phyloP scores from a whole-genome alignment of 2,888 invertebrate genomes.

The Creontiades dilutus region DNA sequence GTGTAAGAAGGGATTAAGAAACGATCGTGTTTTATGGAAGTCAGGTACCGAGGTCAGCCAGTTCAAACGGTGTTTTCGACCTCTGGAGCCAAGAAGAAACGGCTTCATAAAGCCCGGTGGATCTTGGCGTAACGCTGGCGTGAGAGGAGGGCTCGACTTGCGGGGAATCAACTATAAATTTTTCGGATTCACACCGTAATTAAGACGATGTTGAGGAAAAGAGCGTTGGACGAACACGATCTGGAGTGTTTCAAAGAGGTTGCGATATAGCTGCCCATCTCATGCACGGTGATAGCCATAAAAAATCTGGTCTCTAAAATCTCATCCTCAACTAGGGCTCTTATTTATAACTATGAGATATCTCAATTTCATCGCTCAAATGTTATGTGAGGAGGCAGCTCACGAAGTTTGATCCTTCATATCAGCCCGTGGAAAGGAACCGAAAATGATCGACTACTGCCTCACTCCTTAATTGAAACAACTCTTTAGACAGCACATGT shows the following conservation, averaged over 20 bases:
- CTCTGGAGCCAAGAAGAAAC: neutral
- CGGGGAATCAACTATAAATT: constrained; percentile 14
- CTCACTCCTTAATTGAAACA: too few relatives aligned
- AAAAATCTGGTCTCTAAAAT: neutral
- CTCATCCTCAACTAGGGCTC: neutral
- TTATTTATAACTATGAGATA: neutral
- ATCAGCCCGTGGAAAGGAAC: too few relatives aligned
- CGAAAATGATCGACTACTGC: too few relatives aligned
- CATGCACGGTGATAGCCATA: neutral
- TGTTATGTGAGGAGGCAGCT: neutral
- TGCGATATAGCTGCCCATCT: constrained; percentile 19
- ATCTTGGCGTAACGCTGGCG: neutral
- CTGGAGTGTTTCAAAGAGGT: neutral
- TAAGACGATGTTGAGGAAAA: constrained; percentile 29
- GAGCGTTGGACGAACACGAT: neutral
- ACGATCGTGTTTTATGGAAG: constrained; percentile 57
- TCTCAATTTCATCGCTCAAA: constrained; percentile 16
- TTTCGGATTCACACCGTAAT: constrained; percentile 10
- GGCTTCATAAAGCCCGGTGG: constrained; percentile 2
- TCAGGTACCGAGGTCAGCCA: constrained; percentile 23
- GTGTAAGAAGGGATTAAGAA: constrained; percentile 42
- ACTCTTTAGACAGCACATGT: too few relatives aligned
- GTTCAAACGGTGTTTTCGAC: constrained; percentile 31
- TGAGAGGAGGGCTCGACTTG: neutral
- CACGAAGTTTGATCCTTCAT: neutral